These are phyloP conservation scores for Eospalax fontanierii DNA, from an alignment of 2,797 vertebrate species.

Conservation along the genomic window DNA sequence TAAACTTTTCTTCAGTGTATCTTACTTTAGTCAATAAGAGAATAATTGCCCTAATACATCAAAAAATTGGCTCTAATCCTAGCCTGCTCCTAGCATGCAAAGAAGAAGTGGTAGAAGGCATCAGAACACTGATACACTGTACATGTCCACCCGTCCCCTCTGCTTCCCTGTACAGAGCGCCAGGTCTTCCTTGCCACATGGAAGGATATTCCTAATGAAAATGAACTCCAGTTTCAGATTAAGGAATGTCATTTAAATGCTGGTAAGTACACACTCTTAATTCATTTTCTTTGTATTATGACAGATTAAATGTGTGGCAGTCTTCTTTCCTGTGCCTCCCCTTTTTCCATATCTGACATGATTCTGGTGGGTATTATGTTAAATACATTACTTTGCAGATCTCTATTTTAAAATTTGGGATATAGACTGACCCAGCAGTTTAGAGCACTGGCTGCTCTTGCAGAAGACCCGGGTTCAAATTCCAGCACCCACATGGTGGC, in stretches of 20 bases:
- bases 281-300: constrained; percentile 57
- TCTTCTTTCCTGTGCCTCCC: constrained; percentile 71
- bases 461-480: too few species aligned
- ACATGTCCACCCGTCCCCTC: background rate
- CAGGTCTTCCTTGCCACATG: constrained; percentile 99
- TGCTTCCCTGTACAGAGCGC: constrained; percentile 91
- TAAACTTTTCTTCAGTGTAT: background rate
- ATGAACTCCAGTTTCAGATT: constrained; percentile 99
- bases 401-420: constrained; percentile 48
- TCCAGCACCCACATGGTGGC: too few species aligned
- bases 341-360: constrained; percentile 42
- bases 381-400: constrained; percentile 47
- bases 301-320: constrained; percentile 38
- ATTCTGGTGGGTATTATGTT: constrained; percentile 29
- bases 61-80: background rate
- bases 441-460: too few species aligned
- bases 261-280: constrained; percentile 90
- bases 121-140: background rate
- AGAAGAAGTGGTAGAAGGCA: background rate
- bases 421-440: background rate
- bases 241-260: constrained; percentile 99
- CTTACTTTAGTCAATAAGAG: background rate
- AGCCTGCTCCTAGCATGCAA: background rate
- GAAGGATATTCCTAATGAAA: constrained; percentile 99
- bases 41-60: background rate